Conservation (phyloP, 2,888 invertebrate species). For the Podotricha telesiphe region DNA sequence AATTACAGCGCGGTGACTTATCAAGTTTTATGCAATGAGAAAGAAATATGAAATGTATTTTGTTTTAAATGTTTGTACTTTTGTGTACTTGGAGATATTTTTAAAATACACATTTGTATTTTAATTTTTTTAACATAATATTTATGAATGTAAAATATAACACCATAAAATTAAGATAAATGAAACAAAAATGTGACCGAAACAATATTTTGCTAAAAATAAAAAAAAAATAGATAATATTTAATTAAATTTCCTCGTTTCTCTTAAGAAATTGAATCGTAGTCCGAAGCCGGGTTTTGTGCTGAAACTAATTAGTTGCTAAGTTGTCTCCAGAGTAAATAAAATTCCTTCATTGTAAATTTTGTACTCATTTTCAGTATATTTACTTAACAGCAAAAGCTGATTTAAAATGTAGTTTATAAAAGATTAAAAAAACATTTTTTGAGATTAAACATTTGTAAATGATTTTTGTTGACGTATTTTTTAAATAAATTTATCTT, state of each 20-base stretch:
- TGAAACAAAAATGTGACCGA: neutral
- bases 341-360: slow-evolving; percentile 23
- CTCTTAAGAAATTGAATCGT: slow-evolving; percentile 28
- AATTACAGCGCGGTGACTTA: slow-evolving; percentile 11
- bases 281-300: slow-evolving; percentile 25
- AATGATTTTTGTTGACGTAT: too few species aligned
- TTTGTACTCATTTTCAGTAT: slow-evolving; percentile 9
- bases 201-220: neutral
- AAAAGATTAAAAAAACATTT: neutral
- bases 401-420: neutral
- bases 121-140: too few species aligned
- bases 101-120: too few species aligned
- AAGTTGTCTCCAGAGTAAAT: slow-evolving; percentile 32
- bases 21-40: slow-evolving; percentile 12
- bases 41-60: neutral
- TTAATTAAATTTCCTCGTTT: slow-evolving; percentile 28
- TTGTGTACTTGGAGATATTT: too few species aligned
- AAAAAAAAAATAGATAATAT: slow-evolving; percentile 5
- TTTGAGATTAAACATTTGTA: too few species aligned
- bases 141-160: too few species aligned
- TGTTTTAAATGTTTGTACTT: neutral
- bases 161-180: neutral
- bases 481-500: too few species aligned
- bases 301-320: slow-evolving; percentile 31
- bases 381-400: slow-evolving; percentile 1